phyloP scores from a whole-genome alignment of 2,113 vertebrate species.

The Beaufortia kweichowensis region DNA sequence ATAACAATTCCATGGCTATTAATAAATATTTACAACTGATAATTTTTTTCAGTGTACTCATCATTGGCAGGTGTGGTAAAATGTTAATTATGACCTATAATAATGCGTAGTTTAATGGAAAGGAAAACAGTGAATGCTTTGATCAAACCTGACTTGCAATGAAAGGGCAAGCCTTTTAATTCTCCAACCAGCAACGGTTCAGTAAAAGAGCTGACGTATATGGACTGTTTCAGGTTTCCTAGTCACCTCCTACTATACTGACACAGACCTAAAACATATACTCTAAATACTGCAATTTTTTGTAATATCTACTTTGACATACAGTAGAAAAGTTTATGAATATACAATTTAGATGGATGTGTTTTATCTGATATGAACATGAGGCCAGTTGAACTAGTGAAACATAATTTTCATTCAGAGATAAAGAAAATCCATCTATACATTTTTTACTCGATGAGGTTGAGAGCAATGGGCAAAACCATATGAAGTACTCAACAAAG shows the following conservation, averaged over 20 bases:
- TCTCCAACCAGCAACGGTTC: too few relatives aligned
- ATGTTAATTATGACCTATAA: too few relatives aligned
- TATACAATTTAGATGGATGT: too few relatives aligned
- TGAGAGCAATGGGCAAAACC: too few relatives aligned
- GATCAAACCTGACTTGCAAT: background rate
- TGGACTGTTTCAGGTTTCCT: background rate
- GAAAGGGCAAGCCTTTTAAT: background rate
- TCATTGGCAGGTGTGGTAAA: background rate
- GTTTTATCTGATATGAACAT: background rate
- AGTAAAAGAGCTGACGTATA: background rate
- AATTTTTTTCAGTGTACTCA: background rate
- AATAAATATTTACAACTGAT: background rate
- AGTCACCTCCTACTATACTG: constrained; percentile 3
- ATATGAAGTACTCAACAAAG: background rate
- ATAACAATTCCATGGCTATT: too few relatives aligned
- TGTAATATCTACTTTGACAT: background rate
- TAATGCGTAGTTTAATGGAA: background rate
- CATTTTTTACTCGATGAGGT: too few relatives aligned
- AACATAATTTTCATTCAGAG: too few relatives aligned
- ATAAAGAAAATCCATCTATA: too few relatives aligned
- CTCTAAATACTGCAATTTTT: too few relatives aligned
- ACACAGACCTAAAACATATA: background rate
- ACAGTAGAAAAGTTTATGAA: background rate
- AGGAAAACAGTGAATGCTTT: background rate
- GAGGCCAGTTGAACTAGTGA: too few relatives aligned